A percentile compares a stretch with the other conserved stretches of the same genome.
Conservation (phyloP, 2,113 vertebrate species). For the Urocynchramus pylzowi region DNA sequence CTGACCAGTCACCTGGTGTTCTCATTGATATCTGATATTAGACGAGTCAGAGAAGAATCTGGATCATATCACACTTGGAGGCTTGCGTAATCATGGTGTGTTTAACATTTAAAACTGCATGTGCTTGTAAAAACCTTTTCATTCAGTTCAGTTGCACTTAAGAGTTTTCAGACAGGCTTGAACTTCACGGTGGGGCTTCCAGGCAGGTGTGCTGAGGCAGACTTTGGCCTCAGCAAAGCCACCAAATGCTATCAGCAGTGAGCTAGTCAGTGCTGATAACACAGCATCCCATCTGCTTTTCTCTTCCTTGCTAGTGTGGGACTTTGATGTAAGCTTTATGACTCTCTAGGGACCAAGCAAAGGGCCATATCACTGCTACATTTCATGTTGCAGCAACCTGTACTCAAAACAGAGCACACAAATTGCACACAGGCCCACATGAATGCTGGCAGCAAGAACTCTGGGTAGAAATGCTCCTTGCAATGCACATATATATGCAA, state of each 20-base stretch:
- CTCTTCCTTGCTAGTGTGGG: neutral
- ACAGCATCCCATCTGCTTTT: neutral
- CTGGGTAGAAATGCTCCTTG: neutral
- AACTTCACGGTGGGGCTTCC: neutral
- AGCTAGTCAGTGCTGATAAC: neutral
- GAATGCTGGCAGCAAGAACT: neutral
- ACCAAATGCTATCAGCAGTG: neutral
- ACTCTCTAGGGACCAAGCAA: neutral
- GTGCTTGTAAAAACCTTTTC: neutral
- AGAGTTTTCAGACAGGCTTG: neutral
- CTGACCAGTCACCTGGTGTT: neutral
- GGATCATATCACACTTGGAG: conserved; percentile 8
- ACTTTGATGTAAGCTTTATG: neutral
- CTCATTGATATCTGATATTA: neutral
- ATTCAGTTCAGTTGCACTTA: neutral
- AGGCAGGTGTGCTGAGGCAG: neutral
- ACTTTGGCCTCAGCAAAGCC: neutral
- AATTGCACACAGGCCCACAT: neutral
- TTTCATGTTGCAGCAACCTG: neutral
- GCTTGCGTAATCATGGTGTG: neutral
- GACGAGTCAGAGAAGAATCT: conserved; percentile 8
- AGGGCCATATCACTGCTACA: neutral
- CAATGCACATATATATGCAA: neutral
- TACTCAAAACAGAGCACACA: neutral
- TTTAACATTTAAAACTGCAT: neutral